Base-by-base conservation (phyloP, 1,140 invertebrate genomes). In the Agraylea sexmaculata region DNA sequence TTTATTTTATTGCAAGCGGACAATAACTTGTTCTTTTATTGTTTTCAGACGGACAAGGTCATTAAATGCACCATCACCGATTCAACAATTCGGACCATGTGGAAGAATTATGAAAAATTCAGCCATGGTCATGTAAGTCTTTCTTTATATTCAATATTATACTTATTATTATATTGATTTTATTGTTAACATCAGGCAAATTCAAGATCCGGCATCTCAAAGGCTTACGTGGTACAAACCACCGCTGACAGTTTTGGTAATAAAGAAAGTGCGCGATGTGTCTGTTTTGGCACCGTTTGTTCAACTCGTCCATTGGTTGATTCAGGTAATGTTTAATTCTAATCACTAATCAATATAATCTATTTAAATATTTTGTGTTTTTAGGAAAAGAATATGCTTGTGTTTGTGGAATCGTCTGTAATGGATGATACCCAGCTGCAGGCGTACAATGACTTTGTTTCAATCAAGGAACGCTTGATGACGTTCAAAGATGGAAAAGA, bases 181-280 rank as follows among this genome's bases (percentile, higher is more conserved):
- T 7, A 30, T 30, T 40, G 19, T 33, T 32, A 8, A 22, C 47
- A 72, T 1, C 69, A 94, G 89, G 82, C 92, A 90, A 56, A 94
- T 95, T 53, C 91, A 95, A 64, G 92, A 97, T 68, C 92, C 92
- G 18, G 89, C 89, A 43, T 91, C 87, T 50, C 92, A 96, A 68
- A 75, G 90, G 50, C 66, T 96, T 49, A 94, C 87, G 10, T 97
- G 93, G 93, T 87, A 91, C 72, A 95, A 94, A 62, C 83, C 88
- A 21, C 92, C 92, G 1, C 70, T 93, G 16, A 88, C 86, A 2
- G 91, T 95, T 41, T 72, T 97, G 39, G 89, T 97, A 25, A 92
- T 96, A 56, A 95, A 95, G 62, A 96, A 97, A 60, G 83, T 92
- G 19, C 78, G 87, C 58, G 93, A 96, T 66, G 80, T 80, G 1